Evolutionary conservation across 1,140 invertebrate genomes (phyloP).

Genomic region (Elymnias hypermnestra): DNA sequence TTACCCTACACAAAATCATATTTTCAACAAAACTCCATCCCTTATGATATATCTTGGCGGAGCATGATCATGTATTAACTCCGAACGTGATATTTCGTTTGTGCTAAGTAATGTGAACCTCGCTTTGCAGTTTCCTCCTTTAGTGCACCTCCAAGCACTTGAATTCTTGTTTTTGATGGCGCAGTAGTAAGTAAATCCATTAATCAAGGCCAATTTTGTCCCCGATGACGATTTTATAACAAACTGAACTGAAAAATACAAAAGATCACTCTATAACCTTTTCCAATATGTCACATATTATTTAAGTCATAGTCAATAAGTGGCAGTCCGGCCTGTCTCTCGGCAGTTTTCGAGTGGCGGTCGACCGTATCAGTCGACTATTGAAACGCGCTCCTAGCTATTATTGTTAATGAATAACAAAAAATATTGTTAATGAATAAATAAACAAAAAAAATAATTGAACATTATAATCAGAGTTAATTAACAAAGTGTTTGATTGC

Average conservation of each 20-base stretch:
- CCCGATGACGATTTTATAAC: slow-evolving; percentile 18
- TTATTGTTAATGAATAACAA: too few species aligned
- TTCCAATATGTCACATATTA: too few species aligned
- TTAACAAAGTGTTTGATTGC: too few species aligned
- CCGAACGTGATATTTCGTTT: not conserved
- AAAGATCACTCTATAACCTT: too few species aligned
- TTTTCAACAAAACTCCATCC: slow-evolving; percentile 11
- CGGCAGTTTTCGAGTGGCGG: too few species aligned
- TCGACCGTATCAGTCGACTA: too few species aligned
- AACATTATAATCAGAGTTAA: too few species aligned
- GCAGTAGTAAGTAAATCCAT: slow-evolving; percentile 31
- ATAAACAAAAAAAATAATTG: too few species aligned
- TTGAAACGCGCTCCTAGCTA: too few species aligned
- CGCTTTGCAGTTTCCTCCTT: slow-evolving; percentile 23
- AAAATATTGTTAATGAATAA: too few species aligned
- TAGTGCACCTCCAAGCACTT: slow-evolving; percentile 27
- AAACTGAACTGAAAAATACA: slow-evolving; percentile 23
- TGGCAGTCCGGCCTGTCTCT: too few species aligned
- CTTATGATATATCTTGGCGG: slow-evolving; percentile 10
- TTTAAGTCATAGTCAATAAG: not conserved
- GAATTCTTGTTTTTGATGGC: slow-evolving; percentile 11
- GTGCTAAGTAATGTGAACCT: slow-evolving; percentile 18
- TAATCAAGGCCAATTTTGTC: slow-evolving; percentile 22
- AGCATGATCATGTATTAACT: slow-evolving; percentile 9
- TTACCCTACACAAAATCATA: not conserved